These are phyloP conservation scores for Eucriotettix oculatus DNA, from an alignment of 2,888 invertebrate species.

Conservation along the genomic window DNA sequence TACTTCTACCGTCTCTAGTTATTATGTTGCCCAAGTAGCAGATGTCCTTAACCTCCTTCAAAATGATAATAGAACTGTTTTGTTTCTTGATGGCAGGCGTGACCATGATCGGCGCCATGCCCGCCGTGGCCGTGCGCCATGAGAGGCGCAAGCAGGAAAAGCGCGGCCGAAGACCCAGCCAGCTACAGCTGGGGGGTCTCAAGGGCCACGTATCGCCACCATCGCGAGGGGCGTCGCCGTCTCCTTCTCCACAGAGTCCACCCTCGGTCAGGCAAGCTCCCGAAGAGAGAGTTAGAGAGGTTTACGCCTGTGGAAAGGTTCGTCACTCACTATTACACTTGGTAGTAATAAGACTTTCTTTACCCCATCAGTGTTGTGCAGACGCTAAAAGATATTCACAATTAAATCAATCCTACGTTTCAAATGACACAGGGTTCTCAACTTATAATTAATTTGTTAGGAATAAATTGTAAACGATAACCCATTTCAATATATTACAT, in stretches of 20 bases:
- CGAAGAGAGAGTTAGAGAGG: slow-evolving; percentile 28
- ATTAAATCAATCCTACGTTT: too few species aligned
- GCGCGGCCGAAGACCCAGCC: slow-evolving; percentile 37
- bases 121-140: slow-evolving; percentile 70
- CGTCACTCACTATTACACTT: slow-evolving; percentile 2
- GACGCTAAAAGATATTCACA: too few species aligned
- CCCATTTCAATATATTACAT: too few species aligned
- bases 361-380: too few species aligned
- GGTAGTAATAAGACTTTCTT: too few species aligned
- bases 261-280: slow-evolving; percentile 4
- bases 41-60: too few species aligned
- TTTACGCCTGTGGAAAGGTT: slow-evolving; percentile 59
- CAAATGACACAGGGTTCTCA: too few species aligned
- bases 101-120: slow-evolving; percentile 76
- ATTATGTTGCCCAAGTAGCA: too few species aligned
- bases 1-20: too few species aligned
- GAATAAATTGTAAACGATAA: too few species aligned
- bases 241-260: slow-evolving; percentile 12
- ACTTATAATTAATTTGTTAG: too few species aligned
- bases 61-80: too few species aligned
- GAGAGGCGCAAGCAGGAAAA: slow-evolving; percentile 61
- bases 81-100: slow-evolving; percentile 11
- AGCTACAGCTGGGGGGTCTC: slow-evolving; percentile 48
- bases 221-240: slow-evolving; percentile 10
- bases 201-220: slow-evolving; percentile 14